Base-by-base conservation (phyloP, 2,797 vertebrate species). In the Tapera naevia region DNA sequence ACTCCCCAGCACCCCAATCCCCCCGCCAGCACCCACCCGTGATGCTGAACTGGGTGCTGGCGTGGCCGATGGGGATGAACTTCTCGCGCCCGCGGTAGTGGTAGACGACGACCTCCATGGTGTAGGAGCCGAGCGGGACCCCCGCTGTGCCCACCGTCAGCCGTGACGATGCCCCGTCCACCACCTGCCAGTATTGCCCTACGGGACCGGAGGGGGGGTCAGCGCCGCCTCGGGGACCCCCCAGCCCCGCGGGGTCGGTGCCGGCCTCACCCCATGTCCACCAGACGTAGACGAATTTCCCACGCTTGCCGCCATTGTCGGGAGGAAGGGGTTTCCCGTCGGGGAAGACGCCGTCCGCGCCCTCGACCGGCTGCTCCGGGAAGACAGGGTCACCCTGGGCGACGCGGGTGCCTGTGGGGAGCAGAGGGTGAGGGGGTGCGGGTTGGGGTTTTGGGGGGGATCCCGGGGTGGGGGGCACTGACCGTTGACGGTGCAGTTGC, bases 181-280 rank as follows among this genome's bases (percentile, higher is more conserved):
- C 98, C 91, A 99, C 98, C 97, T 99, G 99, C 99, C 99, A 99
- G 96, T 98, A 99, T 17, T 97, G 98, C 16, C 98, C 99, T 99
- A 97, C 19, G 30, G 86, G 35, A 24, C 2, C 6, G 35, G 41
- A 45, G 41, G 27, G 41, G 45, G 45, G 45, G 43, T 43, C 17
- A 43, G 17, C 8, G 6, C 3, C 2, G 2, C 15, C 37, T 6
- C 1, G 2, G 70, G 39, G 61, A 65, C 60, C 46, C 60, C 8
- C 7, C 15, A 23, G 7, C 17, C 10, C 7, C 18, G 9, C 46
- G 41, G 32, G 70, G 18, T n/a, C 10, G 5, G 5, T 7, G 45
- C 56, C 6, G 0, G 4, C 46, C 98, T 98, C 97, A 99, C 99
- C 99, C 98, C 97, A 98, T 7, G 98, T 98, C 97, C 99, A 99